phyloP scores from a whole-genome alignment of 2,797 vertebrate genomes.

The Coregonus suidteri region DNA sequence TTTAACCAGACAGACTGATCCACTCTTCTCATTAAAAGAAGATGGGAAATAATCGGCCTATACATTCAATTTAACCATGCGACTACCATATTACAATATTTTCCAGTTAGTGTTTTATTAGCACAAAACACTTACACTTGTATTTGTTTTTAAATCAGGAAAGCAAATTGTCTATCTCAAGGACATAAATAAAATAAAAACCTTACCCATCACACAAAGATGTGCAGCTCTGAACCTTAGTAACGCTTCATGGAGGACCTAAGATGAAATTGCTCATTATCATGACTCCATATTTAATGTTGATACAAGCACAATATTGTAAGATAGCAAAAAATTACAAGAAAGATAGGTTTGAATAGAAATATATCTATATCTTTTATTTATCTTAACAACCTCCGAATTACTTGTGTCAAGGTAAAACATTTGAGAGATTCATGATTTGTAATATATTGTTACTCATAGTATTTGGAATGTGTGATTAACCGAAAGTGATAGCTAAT shows the following conservation, averaged over 20 bases:
- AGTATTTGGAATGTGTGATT: neutral
- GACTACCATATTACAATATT: conserved; percentile 58
- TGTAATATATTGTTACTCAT: conserved; percentile 8
- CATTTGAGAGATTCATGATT: neutral
- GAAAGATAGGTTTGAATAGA: neutral
- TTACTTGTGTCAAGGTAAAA: conserved; percentile 12
- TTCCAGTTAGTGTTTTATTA: conserved; percentile 44
- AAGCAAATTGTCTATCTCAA: conserved; percentile 30
- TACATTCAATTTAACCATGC: conserved; percentile 59
- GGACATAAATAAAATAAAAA: conserved; percentile 26
- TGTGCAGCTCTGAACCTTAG: conserved; percentile 11
- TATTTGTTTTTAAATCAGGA: conserved; percentile 31
- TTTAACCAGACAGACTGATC: conserved; percentile 51
- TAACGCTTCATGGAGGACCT: neutral
- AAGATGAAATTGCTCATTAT: neutral
- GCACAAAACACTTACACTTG: conserved; percentile 53
- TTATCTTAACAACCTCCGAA: neutral
- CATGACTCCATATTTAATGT: neutral
- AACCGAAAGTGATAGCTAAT: neutral
- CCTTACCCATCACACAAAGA: conserved; percentile 35
- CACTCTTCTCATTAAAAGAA: conserved; percentile 54
- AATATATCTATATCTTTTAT: neutral
- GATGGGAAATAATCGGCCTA: conserved; percentile 46
- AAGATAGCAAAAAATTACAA: neutral
- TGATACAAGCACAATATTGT: conserved; percentile 14